Conservation (phyloP, 2,797 vertebrate genomes). For the Hydrolagus colliei region DNA sequence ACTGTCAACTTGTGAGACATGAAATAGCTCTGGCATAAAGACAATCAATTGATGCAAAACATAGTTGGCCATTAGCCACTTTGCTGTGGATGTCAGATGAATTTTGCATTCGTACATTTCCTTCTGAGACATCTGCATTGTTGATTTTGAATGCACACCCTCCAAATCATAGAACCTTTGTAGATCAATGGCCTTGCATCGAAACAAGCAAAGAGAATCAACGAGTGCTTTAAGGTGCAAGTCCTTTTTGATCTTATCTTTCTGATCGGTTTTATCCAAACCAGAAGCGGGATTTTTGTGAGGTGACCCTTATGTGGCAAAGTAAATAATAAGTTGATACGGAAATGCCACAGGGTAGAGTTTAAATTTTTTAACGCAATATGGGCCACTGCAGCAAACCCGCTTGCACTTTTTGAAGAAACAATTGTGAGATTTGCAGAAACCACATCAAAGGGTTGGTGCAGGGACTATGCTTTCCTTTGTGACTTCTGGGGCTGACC, state of each 20-base stretch:
- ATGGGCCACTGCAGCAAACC: background rate
- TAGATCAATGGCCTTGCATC: slow-evolving; percentile 5
- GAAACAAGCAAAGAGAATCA: slow-evolving; percentile 20
- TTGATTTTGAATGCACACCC: background rate
- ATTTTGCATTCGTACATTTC: background rate
- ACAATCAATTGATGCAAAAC: background rate
- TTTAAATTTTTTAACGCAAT: slow-evolving; percentile 6
- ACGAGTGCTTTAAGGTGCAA: background rate
- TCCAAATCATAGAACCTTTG: background rate
- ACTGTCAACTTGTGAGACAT: background rate
- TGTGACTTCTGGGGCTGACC: background rate
- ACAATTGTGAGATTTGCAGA: background rate
- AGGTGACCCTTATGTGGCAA: background rate
- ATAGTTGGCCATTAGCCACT: background rate
- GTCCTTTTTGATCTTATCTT: slow-evolving; percentile 29
- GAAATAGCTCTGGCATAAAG: background rate
- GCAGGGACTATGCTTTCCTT: background rate
- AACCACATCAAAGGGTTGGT: slow-evolving; percentile 17
- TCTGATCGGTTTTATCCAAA: slow-evolving; percentile 1
- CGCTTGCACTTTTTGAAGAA: background rate
- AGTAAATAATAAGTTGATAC: background rate
- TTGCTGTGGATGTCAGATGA: background rate
- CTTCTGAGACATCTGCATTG: background rate
- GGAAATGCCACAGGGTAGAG: background rate
- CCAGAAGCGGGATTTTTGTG: background rate